Evolutionary conservation across 2,888 invertebrate species (phyloP), one percentile per base, ranked within the genome.

Genomic region (Drepana falcataria): DNA sequence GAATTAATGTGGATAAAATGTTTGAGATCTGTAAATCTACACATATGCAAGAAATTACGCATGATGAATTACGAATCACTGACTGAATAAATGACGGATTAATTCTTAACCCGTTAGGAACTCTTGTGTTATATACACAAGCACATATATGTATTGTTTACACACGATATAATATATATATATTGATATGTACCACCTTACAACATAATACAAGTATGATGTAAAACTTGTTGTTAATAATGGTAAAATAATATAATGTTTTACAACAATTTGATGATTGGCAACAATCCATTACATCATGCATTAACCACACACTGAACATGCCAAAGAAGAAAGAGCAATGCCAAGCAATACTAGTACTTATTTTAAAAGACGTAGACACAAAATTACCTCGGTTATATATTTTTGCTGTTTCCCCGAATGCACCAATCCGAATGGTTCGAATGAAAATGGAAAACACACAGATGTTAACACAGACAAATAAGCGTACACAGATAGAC

Each of bases 301-400:
- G 48, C 47, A 48, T 7, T 9, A 9, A 44, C 2, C 9, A 44
- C 6, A 44, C 6, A 44, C 44, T 9, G 7, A 44, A 9, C 44
- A 44, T 44, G 44, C n/a, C n/a, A n/a, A n/a, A n/a, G n/a, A n/a
- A n/a, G n/a, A n/a, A n/a, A n/a, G n/a, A n/a, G n/a, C 44, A 44
- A 44, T 21, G 35, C 41, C 47, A 53, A 44, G 40, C 49, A 35
- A 48, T 51, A 48, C 21, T n/a, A 33, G 47, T 33, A 35, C 48
- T 41, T 37, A 9, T 37, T 44, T 51, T 7, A 33, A 48, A n/a
- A 49, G 35, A 55, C n/a, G 34, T 51, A 53, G 6, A 40, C n/a
- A 6, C 21, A 56, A 56, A 63, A 56, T 96, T 93, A 97, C 95
- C 95, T 97, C 97, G 91, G 96, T 95, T 92, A 95, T 94, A 93